A percentile compares a stretch with the other conserved stretches of the same genome.
These are phyloP conservation scores for Hydriomena furcata DNA, from an alignment of 2,888 invertebrate species.

Conservation along the genomic window DNA sequence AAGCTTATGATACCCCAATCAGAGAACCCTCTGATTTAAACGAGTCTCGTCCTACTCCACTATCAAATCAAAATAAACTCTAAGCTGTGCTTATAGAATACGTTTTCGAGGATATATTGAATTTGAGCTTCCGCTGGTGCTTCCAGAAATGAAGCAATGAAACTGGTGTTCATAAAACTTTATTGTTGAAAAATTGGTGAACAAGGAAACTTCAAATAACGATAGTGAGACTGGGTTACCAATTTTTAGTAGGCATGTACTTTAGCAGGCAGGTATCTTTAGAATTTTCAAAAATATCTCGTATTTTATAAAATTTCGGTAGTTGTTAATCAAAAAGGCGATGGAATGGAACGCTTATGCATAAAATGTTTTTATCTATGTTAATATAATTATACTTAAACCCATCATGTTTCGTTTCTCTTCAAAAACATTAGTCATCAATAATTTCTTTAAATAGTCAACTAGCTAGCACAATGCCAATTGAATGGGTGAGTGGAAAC, in stretches of 20 bases:
- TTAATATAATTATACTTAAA: no score
- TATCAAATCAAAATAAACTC: slow-evolving; percentile 38
- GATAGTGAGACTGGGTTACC: background rate
- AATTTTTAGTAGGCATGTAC: background rate
- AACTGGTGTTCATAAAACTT: slow-evolving; percentile 43
- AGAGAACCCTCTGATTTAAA: slow-evolving; percentile 65
- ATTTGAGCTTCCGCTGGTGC: slow-evolving; percentile 3
- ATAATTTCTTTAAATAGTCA: slow-evolving; percentile 20
- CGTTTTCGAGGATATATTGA: slow-evolving; percentile 1
- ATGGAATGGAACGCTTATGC: no score
- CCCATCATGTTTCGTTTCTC: background rate
- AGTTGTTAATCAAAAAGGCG: background rate
- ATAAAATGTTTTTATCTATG: no score
- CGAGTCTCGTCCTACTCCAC: slow-evolving; percentile 30
- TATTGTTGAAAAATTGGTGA: slow-evolving; percentile 9
- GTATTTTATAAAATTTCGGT: no score
- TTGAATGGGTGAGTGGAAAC: slow-evolving; percentile 26
- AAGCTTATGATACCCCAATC: slow-evolving; percentile 73
- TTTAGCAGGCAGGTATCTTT: no score
- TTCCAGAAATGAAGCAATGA: slow-evolving; percentile 25
- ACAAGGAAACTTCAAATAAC: slow-evolving; percentile 4
- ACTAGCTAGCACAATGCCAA: slow-evolving; percentile 20
- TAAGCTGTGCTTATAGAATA: slow-evolving; percentile 16
- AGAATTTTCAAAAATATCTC: no score
- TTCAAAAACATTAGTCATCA: slow-evolving; percentile 7